Percentiles rank a stretch among this genome's conserved stretches.
Evolutionary conservation across 2,113 vertebrate species (phyloP).

Genomic region (Pelobates fuscus): DNA sequence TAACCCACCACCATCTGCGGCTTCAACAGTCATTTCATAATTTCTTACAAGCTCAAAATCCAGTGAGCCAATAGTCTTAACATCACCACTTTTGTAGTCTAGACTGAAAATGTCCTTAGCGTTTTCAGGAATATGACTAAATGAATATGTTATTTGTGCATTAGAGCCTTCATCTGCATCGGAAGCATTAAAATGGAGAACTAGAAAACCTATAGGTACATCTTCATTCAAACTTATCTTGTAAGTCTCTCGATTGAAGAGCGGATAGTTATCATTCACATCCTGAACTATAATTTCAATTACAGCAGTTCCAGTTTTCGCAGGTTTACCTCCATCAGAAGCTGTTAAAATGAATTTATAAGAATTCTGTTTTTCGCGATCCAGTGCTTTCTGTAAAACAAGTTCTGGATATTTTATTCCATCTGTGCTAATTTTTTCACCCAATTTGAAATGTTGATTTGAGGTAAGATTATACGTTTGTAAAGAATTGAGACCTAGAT

Average conservation of each 20-base stretch:
- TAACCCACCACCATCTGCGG: conserved; percentile 55
- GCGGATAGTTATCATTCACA: conserved; percentile 61
- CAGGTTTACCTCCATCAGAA: conserved; percentile 69
- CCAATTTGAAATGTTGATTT: conserved; percentile 63
- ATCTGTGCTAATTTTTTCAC: conserved; percentile 55
- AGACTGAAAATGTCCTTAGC: conserved; percentile 53
- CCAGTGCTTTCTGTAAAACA: conserved; percentile 69
- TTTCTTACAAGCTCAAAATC: conserved; percentile 56
- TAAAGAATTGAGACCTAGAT: conserved; percentile 68
- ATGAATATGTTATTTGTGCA: conserved; percentile 54
- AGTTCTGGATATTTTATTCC: conserved; percentile 64
- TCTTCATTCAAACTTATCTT: conserved; percentile 60
- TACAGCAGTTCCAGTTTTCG: conserved; percentile 62
- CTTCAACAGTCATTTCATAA: conserved; percentile 56
- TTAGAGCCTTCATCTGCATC: conserved; percentile 58
- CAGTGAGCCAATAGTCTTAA: conserved; percentile 48
- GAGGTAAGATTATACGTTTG: conserved; percentile 68
- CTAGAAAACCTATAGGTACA: conserved; percentile 40
- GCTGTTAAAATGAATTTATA: conserved; percentile 68
- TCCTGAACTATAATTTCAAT: conserved; percentile 66
- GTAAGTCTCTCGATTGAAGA: conserved; percentile 60
- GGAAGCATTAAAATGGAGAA: conserved; percentile 56
- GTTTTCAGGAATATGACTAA: conserved; percentile 53
- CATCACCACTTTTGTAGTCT: conserved; percentile 52
- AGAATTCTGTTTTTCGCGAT: conserved; percentile 62